Evolutionary conservation across 2,888 invertebrate species (phyloP), one percentile per base, ranked within the genome.

Genomic region (Podotricha telesiphe): DNA sequence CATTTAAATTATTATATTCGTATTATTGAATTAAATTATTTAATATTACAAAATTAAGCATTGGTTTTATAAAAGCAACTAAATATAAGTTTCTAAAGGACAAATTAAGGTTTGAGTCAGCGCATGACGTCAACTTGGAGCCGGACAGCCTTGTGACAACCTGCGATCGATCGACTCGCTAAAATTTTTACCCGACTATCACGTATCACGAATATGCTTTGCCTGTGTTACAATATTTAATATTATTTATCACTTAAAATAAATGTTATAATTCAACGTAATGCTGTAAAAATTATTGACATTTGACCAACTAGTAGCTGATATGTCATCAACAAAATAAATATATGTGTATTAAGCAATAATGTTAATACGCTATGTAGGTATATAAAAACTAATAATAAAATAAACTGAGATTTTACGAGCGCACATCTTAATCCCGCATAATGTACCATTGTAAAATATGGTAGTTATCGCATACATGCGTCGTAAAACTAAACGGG

Each of bases 91-190:
- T 61, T 59, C 67, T 67, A 71, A 76, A 72, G 75, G 71, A 69
- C 73, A 75, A 74, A 76, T 70, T 65, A 69, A 72, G 70, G 69
- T 65, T 83, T 85, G 84, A 86, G 83, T 87, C 85, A 86, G 81
- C 19, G 73, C 63, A 76, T 90, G 87, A 88, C 89, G 88, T 89
- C 88, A 90, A 65, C 72, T 78, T 69, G 48, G 37, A 86, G 85
- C 84, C 78, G 80, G 78, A 81, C 86, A 82, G 85, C 80, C 85
- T 86, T 82, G 84, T 80, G 83, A 83, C 85, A 83, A 81, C 72
- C 69, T 66, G 69, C 69, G 70, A 73, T 73, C 59, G 53, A 70
- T 61, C 50, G 65, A 63, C 63, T 45, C 47, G 53, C 65, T 62
- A 65, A 51, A 59, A 65, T 40, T 15, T 59, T 34, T 20, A 48